These are phyloP conservation scores for Neotoxoptera formosana DNA, from an alignment of 1,140 invertebrate species.

Conservation along the genomic window DNA sequence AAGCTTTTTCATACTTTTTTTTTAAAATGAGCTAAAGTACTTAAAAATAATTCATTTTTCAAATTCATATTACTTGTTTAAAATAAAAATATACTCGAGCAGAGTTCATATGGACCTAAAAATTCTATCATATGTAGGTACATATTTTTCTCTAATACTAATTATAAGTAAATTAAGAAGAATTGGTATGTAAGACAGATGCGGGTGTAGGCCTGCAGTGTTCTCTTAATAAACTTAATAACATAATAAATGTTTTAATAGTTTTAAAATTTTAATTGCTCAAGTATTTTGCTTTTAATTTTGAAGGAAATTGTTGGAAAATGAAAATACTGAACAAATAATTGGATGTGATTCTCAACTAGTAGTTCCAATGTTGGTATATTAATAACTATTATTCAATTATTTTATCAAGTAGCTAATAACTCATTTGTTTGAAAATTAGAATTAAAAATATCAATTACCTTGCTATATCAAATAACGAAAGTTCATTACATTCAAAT, in stretches of 20 bases:
- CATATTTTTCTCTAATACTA: background rate
- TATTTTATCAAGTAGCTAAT: background rate
- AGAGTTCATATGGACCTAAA: background rate
- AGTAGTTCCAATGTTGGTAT: slow-evolving; percentile 21
- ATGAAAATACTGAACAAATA: slow-evolving; percentile 27
- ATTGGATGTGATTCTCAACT: background rate
- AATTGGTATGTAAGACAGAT: background rate
- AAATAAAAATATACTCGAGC: background rate
- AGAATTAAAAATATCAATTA: slow-evolving; percentile 55
- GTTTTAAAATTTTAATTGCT: background rate
- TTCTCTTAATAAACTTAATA: background rate
- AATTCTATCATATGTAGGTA: background rate
- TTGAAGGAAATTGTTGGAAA: slow-evolving; percentile 39
- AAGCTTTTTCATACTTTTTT: background rate
- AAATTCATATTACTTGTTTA: background rate
- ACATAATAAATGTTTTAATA: background rate
- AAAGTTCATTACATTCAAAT: slow-evolving; percentile 47
- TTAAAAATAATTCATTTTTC: background rate
- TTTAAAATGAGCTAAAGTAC: no score
- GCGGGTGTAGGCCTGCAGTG: background rate
- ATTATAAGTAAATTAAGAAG: background rate
- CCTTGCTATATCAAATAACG: slow-evolving; percentile 30
- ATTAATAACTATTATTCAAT: background rate
- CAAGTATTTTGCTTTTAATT: background rate
- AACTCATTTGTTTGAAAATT: background rate